These are phyloP conservation scores for Chrysotoxum bicinctum DNA, from an alignment of 2,888 invertebrate genomes.

Conservation along the genomic window DNA sequence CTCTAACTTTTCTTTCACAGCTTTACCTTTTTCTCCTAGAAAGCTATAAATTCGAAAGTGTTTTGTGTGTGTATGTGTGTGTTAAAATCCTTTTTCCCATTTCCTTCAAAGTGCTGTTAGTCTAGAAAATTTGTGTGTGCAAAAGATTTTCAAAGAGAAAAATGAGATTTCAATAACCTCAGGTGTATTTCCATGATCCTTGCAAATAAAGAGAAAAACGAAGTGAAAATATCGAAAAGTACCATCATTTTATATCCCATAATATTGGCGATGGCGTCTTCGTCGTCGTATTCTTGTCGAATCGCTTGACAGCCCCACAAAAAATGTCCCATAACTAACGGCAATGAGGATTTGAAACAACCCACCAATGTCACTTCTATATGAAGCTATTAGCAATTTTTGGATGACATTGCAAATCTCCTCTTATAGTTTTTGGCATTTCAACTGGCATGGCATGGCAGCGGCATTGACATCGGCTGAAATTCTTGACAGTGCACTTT, in stretches of 20 bases:
- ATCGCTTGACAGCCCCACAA: slow-evolving; percentile 28
- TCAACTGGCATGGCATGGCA: slow-evolving; percentile 23
- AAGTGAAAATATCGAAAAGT: slow-evolving; percentile 20
- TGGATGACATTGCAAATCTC: slow-evolving; percentile 62
- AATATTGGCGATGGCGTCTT: background rate
- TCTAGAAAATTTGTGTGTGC: slow-evolving; percentile 61
- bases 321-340: slow-evolving; percentile 38
- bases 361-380: slow-evolving; percentile 31
- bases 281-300: slow-evolving; percentile 29
- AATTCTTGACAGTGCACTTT: slow-evolving; percentile 37
- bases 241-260: background rate
- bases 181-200: slow-evolving; percentile 45
- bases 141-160: slow-evolving; percentile 46
- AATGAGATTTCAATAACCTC: slow-evolving; percentile 65
- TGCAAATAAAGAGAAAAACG: background rate
- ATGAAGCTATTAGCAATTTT: slow-evolving; percentile 49
- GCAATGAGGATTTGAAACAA: slow-evolving; percentile 26
- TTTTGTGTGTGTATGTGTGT: background rate
- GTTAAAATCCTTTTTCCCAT: slow-evolving; percentile 23
- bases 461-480: slow-evolving; percentile 18
- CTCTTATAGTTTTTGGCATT: slow-evolving; percentile 60
- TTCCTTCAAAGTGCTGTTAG: slow-evolving; percentile 58
- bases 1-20: background rate
- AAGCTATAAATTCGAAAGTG: background rate
- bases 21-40: background rate